A percentile compares a stretch with the other conserved stretches of the same genome.
Evolutionary conservation across 2,113 vertebrate species (phyloP).

Genomic region (Neoarius graeffei): DNA sequence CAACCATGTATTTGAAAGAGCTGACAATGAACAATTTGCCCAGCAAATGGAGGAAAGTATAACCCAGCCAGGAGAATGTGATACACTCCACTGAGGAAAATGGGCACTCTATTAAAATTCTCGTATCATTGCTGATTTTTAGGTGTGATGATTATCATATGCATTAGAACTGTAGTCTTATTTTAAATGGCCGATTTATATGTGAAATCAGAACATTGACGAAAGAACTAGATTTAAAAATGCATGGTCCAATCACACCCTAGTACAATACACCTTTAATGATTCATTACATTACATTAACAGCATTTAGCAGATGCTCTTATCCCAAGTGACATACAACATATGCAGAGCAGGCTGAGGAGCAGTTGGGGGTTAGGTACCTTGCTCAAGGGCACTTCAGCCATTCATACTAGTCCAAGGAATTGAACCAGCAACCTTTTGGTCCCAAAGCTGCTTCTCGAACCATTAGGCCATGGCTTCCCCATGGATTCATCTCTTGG

Average conservation of each 20-base stretch:
- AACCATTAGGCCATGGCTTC: too few relatives aligned
- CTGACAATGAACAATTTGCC: constrained; percentile 48
- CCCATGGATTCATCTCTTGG: not conserved
- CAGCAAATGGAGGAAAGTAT: constrained; percentile 39
- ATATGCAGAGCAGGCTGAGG: too few relatives aligned
- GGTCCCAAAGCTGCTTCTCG: too few relatives aligned
- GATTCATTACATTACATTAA: not conserved
- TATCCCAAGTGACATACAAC: too few relatives aligned
- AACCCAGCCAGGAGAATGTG: constrained; percentile 47
- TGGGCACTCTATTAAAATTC: constrained; percentile 39
- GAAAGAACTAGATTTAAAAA: not conserved
- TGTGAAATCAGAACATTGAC: not conserved
- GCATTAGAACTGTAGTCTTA: constrained; percentile 19
- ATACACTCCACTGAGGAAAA: constrained; percentile 41
- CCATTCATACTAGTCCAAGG: too few relatives aligned
- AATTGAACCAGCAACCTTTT: too few relatives aligned
- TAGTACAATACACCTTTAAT: constrained; percentile 2
- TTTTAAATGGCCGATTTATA: not conserved
- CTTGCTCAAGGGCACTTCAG: too few relatives aligned
- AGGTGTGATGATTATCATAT: constrained; percentile 31
- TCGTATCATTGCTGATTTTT: constrained; percentile 22
- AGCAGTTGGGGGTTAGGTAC: too few relatives aligned
- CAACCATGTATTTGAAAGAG: constrained; percentile 54
- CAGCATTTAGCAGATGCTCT: too few relatives aligned
- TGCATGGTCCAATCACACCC: not conserved